phyloP scores from a whole-genome alignment of 2,888 invertebrate species.

The Amaurobius ferox region DNA sequence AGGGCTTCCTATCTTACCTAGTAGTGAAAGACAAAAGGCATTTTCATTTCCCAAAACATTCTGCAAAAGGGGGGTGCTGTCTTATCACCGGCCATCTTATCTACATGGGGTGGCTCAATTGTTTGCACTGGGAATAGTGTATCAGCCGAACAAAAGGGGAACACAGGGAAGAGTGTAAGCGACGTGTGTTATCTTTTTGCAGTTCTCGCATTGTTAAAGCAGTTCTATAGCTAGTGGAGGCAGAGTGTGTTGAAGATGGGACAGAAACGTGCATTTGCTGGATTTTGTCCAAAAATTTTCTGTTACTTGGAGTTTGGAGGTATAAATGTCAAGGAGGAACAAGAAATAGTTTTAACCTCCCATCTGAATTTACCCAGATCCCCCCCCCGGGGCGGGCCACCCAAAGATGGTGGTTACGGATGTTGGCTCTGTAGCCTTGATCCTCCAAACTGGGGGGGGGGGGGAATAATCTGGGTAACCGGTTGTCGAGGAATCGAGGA shows the following conservation, averaged over 20 bases:
- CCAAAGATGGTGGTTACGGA: no score
- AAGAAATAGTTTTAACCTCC: no score
- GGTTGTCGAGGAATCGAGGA: no score
- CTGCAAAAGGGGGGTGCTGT: background rate
- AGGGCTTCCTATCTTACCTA: background rate
- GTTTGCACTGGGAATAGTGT: constrained; percentile 53
- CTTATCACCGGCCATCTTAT: constrained; percentile 55
- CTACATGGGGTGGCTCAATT: constrained; percentile 51
- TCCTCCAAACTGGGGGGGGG: no score
- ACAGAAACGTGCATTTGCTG: background rate
- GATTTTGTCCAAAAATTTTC: background rate
- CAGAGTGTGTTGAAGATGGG: background rate
- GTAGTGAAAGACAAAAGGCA: constrained; percentile 46
- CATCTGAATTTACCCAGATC: no score
- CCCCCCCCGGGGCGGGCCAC: no score
- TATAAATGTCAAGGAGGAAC: no score
- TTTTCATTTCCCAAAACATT: constrained; percentile 65
- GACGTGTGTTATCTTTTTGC: constrained; percentile 57
- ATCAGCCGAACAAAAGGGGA: constrained; percentile 58
- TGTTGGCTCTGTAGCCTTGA: no score
- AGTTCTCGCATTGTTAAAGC: constrained; percentile 41
- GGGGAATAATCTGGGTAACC: no score
- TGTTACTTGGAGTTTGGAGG: background rate
- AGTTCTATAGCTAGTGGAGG: background rate
- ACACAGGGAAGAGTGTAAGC: constrained; percentile 9